These are phyloP conservation scores for Psittacula echo DNA, from an alignment of 2,797 vertebrate genomes.

Conservation along the genomic window DNA sequence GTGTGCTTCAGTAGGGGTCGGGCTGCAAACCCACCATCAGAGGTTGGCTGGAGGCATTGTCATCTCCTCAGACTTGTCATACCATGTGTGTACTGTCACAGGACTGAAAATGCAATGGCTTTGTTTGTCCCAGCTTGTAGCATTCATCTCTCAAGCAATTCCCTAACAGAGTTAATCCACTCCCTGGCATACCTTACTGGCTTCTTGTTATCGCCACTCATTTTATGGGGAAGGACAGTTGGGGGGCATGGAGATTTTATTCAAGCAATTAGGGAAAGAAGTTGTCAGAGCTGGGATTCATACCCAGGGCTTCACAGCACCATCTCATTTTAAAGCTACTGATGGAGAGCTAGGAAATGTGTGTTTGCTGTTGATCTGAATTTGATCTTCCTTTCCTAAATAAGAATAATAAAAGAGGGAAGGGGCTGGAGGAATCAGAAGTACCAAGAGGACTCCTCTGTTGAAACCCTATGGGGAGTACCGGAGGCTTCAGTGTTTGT, in stretches of 20 bases:
- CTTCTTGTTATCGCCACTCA: neutral
- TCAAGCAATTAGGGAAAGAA: neutral
- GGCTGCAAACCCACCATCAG: neutral
- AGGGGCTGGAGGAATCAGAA: neutral
- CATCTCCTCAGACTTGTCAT: neutral
- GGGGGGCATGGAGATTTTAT: neutral
- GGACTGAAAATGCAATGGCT: neutral
- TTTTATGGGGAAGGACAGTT: neutral
- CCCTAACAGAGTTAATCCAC: constrained; percentile 33
- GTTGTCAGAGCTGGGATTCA: constrained; percentile 16
- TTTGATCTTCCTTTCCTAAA: constrained; percentile 47
- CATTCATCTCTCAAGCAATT: constrained; percentile 6
- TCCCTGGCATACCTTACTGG: neutral
- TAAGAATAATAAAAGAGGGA: constrained; percentile 15
- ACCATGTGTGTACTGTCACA: neutral
- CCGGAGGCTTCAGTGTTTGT: neutral
- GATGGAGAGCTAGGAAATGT: neutral
- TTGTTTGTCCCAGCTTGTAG: neutral
- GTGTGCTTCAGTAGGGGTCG: neutral
- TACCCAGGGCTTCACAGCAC: neutral
- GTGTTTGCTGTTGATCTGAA: neutral
- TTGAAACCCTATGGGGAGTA: neutral
- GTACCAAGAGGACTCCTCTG: neutral
- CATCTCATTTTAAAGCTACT: constrained; percentile 19
- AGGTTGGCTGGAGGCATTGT: neutral